phyloP scores from a whole-genome alignment of 2,888 invertebrate species.

The Cetonia aurata region DNA sequence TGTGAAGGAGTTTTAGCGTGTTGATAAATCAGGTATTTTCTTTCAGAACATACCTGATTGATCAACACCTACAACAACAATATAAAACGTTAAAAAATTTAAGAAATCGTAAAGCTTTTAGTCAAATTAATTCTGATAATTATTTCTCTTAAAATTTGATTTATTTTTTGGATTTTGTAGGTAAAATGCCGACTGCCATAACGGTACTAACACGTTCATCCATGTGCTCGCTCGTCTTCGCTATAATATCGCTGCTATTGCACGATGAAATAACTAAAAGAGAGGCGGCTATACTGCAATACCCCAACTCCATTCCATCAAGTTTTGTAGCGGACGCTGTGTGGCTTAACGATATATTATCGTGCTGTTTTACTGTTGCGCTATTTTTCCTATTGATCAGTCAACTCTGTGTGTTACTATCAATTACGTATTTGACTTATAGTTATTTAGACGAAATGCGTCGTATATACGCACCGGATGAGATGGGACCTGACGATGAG shows the following conservation, averaged over 20 bases:
- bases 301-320: background rate
- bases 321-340: background rate
- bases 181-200: background rate
- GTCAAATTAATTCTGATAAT: no score
- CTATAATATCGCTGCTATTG: background rate
- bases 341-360: background rate
- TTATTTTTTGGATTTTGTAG: background rate
- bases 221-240: background rate
- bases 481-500: background rate
- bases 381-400: background rate
- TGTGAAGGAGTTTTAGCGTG: no score
- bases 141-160: no score
- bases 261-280: background rate
- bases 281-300: background rate
- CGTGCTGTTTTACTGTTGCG: background rate
- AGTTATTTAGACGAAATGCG: background rate
- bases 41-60: no score
- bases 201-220: background rate
- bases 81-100: no score
- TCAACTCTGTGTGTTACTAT: background rate
- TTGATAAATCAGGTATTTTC: no score
- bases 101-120: no score
- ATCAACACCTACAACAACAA: no score
- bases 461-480: background rate
- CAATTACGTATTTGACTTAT: background rate